Evolutionary conservation across 2,113 vertebrate genomes (phyloP), one percentile per base, ranked within the genome.

Genomic region (Silurus glanis): DNA sequence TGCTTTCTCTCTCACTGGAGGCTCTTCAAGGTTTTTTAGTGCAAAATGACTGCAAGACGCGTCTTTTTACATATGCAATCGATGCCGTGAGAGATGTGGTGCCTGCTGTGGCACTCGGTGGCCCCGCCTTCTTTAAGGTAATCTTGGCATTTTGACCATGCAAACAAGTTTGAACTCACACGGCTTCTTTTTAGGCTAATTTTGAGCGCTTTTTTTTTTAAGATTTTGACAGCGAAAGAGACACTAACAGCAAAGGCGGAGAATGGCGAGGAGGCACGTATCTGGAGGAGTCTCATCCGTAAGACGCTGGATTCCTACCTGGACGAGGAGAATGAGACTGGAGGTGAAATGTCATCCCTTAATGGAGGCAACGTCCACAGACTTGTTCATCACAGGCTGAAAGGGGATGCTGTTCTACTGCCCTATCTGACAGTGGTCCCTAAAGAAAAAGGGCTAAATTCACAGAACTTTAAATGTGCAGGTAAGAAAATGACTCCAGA

Each of bases 381-480:
- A 69, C 93, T 96, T 88, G 93, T 95, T 86, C 94, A 96, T 80
- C 94, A 97, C 91, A 92, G 95, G 79, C 94, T 98, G 21, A 95
- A 96, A 90, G 96, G 95, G 67, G 95, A 97, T 0, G 93, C 95
- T 16, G 93, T 92, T 14, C 92, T 99, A 78, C 90, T 99, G 17
- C 94, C 93, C 76, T 95, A 98, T 88, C 92, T 99, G 55, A 95
- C 94, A 91, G 93, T 92, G 12, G 96, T 99, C 85, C 96, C 97
- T 4, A 88, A 82, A 0, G 97, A 99, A 93, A 98, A 95, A 81
- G 98, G 98, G 1, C 91, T 99, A 79, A 97, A 99, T 85, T 86
- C 94, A 0, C 98, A 99, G 94, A 95, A 94, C 93, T 99, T 97
- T 93, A 98, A 95, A 92, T 99, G 98, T 83, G 97, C 98, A 96